Percentiles rank a stretch among this genome's conserved stretches.
Conservation (phyloP, 2,888 invertebrate genomes). For the Silvanus unidentatus region DNA sequence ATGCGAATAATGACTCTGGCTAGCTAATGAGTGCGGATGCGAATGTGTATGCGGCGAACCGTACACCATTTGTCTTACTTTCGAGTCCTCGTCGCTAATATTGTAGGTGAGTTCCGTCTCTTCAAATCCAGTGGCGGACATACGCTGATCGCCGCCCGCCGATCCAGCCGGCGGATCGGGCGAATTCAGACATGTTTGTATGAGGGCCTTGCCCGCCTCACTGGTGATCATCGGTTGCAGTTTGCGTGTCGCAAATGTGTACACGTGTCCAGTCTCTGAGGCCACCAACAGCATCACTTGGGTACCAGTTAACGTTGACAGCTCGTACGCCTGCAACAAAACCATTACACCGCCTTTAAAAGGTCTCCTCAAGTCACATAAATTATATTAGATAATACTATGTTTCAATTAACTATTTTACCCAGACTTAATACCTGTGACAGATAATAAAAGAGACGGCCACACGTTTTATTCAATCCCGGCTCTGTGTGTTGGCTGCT, state of each 20-base stretch:
- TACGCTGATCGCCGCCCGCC: slow-evolving; percentile 78
- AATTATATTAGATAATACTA: slow-evolving; percentile 7
- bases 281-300: slow-evolving; percentile 99
- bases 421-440: too few relatives aligned
- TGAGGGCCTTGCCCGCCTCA: slow-evolving; percentile 92
- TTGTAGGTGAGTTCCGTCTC: slow-evolving; percentile 97
- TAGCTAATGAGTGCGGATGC: slow-evolving; percentile 55
- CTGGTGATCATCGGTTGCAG: slow-evolving; percentile 99
- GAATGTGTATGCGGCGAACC: slow-evolving; percentile 58
- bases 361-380: slow-evolving; percentile 9
- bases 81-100: slow-evolving; percentile 90
- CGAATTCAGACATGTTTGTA: slow-evolving; percentile 97
- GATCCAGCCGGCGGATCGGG: slow-evolving; percentile 78
- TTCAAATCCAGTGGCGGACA: slow-evolving; percentile 98
- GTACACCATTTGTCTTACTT: slow-evolving; percentile 96
- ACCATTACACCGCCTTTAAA: not conserved
- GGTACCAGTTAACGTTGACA: slow-evolving; percentile 97
- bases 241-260: slow-evolving; percentile 98
- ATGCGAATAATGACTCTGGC: slow-evolving; percentile 43
- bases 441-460: too few relatives aligned
- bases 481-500: too few relatives aligned
- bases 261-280: slow-evolving; percentile 98
- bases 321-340: slow-evolving; percentile 88
- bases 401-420: too few relatives aligned
- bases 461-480: too few relatives aligned